Base-by-base conservation (phyloP, 2,797 vertebrate genomes). In the Tympanoctomys barrerae region DNA sequence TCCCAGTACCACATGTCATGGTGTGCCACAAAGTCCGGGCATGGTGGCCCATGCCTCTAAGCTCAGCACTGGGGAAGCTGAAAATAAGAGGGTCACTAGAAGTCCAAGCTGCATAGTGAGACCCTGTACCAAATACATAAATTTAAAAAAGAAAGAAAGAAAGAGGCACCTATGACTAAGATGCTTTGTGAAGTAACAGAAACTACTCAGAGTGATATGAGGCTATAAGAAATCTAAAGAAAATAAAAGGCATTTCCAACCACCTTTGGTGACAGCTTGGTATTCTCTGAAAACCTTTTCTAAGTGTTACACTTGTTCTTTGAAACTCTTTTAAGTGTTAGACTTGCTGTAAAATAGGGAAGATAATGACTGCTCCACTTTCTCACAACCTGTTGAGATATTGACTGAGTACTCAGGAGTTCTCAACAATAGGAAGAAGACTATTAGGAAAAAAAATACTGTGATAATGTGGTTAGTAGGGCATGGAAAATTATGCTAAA, bases 291-390 rank as follows among this genome's bases (percentile, higher is more conserved):
- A 95, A 96, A 95, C 18, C 1, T 2, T 77, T 7, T 36, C 8
- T 33, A 81, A 92, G 66, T 93, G 77, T 94, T 89, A 36, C 54
- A 4, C 87, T 95, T 91, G 71, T 84, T 94, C 89, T 86, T 92
- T 75, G 88, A 97, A 95, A 90, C 42, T 31, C 71, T 75, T 68
- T 62, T 95, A 93, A 94, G 96, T 97, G 64, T 95, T 86, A 97
- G 62, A 96, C 93, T 96, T 87, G 78, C 70, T 96, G 79, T 88
- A 97, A 96, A 96, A 89, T 95, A 7, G 89, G 57, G 64, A 96
- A 24, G 94, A 64, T 96, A 95, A 96, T 87, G 93, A 95, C 94
- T 97, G 92, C 78, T 93, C 92, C 42, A 52, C 94, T 96, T 96
- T 84, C 95, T 94, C 93, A 87, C 93, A 96, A 91, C 92, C 92